phyloP scores from a whole-genome alignment of 2,113 vertebrate genomes.

The Microtus oregoni region DNA sequence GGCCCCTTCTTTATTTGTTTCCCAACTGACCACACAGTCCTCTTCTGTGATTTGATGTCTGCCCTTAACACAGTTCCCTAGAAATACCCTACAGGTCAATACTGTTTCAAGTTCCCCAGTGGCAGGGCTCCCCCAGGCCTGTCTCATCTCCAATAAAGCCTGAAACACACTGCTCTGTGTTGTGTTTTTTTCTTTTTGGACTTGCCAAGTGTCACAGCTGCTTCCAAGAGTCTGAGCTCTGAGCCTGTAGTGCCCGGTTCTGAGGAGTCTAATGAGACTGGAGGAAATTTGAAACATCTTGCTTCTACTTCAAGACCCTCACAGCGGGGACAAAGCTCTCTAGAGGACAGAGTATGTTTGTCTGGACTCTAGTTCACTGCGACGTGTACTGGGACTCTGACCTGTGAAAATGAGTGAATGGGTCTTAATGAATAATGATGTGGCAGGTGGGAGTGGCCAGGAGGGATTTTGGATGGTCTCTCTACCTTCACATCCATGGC shows the following conservation, averaged over 20 bases:
- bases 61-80: background rate
- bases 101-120: background rate
- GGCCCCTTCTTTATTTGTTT: no score
- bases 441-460: no score
- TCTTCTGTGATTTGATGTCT: background rate
- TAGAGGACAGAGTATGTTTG: background rate
- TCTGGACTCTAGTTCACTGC: background rate
- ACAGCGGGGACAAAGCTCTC: background rate
- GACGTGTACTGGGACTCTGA: background rate
- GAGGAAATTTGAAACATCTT: background rate
- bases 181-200: background rate
- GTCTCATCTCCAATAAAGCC: background rate
- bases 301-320: background rate
- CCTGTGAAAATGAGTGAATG: no score
- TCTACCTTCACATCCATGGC: background rate
- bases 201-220: background rate
- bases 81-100: background rate
- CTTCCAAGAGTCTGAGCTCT: background rate
- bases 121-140: no score
- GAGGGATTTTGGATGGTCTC: no score
- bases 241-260: fast-evolving
- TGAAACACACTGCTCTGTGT: background rate
- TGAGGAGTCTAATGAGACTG: background rate
- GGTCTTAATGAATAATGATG: background rate
- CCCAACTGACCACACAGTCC: background rate